Base-by-base conservation (phyloP, 2,888 invertebrate species). In the Agriopis aurantiaria region DNA sequence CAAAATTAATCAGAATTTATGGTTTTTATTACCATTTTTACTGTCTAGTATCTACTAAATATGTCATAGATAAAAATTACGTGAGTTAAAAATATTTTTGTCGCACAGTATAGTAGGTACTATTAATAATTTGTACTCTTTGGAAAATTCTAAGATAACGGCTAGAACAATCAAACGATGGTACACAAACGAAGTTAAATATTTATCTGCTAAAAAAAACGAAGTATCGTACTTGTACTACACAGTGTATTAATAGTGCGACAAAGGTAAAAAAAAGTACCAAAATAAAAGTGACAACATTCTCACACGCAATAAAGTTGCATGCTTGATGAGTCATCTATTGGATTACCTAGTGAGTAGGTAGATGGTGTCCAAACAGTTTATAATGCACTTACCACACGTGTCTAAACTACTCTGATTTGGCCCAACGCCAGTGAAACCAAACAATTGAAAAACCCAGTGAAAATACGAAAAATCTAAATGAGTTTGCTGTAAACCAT, bases 361-460 rank as follows among this genome's bases (percentile, higher is more conserved):
- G 58, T 53, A 57, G 45, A 58, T 59, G 17, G 40, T 45, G 40
- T 64, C 64, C 56, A 52, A 68, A 71, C 65, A 66, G 61, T 75
- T 67, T 55, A 58, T 65, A 70, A 72, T 71, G 69, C 75, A 71
- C 71, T 75, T 69, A 69, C 67, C 69, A 43, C 61, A 63, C 53
- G 58, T 64, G 57, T 71, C 14, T 63, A 67, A 70, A 62, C 56
- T 68, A 71, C 61, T 71, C 55, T 49, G 49, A 65, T 67, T 74
- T 75, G 75, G 77, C 67, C 56, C 12, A 17, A 9, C 53, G 73
- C 74, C 74, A 73, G 23, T 11, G 59, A n/a, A 65, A 9, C 41
- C 45, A 49, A 69, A 68, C 68, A 69, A 67, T 52, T 55, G n/a
- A 68, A 62, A 61, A 51, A 46, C 8, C 17, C n/a, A n/a, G n/a